Base-by-base conservation (phyloP, 2,888 invertebrate species). In the Argyresthia albistria region DNA sequence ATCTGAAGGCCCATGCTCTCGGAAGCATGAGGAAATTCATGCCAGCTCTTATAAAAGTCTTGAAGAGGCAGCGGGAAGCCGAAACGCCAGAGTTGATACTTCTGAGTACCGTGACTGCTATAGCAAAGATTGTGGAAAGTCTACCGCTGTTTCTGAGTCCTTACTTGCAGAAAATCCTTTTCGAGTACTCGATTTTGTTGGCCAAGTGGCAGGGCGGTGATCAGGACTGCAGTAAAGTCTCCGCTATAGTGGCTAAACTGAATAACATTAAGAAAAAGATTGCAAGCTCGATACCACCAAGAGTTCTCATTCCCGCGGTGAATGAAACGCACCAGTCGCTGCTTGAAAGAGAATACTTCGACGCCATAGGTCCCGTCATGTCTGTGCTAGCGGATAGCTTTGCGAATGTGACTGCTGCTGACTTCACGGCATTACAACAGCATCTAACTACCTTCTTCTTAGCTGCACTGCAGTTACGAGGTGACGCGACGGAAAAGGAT, bases 81-180 rank as follows among this genome's bases (percentile, higher is more conserved):
- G 88, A 89, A 55, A 84, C 87, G 0, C 90, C 92, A 0, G 91
- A 91, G 60, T 62, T 92, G 15, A 78, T 91, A 0, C 73, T 93
- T n/a, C 70, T 93, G 14, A 94, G 95, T 69, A 90, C 93, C 7
- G 89, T 96, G 1, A 94, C 95, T 2, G 92, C 95, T 0, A 80
- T 96, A 37, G 91, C 93, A 55, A 96, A 95, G 75, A 91, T 97
- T 43, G 90, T 97, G 4, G 94, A 95, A 67, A 92, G 93, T 35
- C 73, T 97, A 45, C 92, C 95, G 0, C 84, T 93, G 43, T 98
- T 97, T 71, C 73, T 98, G 58, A 96, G 95, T 56, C 95, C 96
- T 0, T 97, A 97, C 75, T 80, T 97, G 37, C 90, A 91, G 59
- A 91, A 93, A 60, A 86, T 95, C 37, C 69, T 95, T 0, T 88